These are phyloP conservation scores for Ophthalmolycus amberensis DNA, from an alignment of 2,113 vertebrate species.

Conservation along the genomic window DNA sequence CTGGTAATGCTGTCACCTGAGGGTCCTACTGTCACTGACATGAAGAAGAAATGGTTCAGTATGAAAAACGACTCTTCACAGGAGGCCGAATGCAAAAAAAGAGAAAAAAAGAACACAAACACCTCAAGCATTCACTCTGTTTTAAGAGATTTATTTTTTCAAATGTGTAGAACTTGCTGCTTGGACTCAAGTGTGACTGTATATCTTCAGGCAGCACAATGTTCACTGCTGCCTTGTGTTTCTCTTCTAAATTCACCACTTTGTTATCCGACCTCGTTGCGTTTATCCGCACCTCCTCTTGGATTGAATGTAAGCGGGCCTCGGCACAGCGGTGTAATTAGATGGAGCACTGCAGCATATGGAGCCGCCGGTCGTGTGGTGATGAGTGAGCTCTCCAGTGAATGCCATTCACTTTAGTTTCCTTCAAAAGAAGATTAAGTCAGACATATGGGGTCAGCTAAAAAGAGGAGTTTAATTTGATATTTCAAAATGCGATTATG, in stretches of 20 bases:
- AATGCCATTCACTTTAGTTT: constrained; percentile 60
- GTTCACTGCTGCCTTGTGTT: neutral
- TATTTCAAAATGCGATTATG: constrained; percentile 51
- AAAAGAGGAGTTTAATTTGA: constrained; percentile 58
- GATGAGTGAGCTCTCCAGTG: constrained; percentile 39
- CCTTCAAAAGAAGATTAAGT: constrained; percentile 45
- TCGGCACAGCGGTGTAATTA: constrained; percentile 48
- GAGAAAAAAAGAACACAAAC: neutral
- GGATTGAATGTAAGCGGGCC: constrained; percentile 31
- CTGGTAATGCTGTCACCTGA: too few relatives aligned
- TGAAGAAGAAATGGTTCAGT: too few relatives aligned
- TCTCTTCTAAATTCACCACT: neutral
- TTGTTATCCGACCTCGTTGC: neutral
- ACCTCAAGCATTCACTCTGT: neutral
- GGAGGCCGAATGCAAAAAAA: neutral
- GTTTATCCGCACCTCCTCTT: constrained; percentile 22
- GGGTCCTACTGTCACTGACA: too few relatives aligned
- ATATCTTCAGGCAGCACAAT: neutral
- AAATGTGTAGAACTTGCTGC: neutral
- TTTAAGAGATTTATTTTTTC: neutral
- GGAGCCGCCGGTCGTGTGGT: constrained; percentile 30
- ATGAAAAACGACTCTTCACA: too few relatives aligned
- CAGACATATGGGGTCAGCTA: constrained; percentile 60
- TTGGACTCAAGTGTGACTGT: neutral
- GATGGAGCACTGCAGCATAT: constrained; percentile 35